A percentile compares a stretch with the other conserved stretches of the same genome.
Evolutionary conservation across 2,888 invertebrate genomes (phyloP).

Genomic region (Lasioglossum morio): DNA sequence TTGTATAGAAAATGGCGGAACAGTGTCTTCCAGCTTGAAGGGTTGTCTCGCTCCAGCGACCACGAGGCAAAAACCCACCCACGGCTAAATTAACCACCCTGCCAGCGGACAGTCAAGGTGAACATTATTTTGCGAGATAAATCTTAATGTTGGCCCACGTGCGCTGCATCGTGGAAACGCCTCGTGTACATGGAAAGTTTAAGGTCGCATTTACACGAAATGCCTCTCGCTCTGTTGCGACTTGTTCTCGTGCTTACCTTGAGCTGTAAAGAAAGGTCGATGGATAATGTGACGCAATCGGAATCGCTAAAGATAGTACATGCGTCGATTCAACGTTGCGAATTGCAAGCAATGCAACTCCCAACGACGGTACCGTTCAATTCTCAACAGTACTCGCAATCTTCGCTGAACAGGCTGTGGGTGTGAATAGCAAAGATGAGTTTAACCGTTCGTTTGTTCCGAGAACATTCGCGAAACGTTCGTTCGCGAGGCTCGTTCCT

Average conservation of each 20-base stretch:
- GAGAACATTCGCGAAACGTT: not conserved
- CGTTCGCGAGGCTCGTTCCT: too few species aligned
- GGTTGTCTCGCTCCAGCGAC: not conserved
- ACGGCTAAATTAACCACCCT: slow-evolving; percentile 20
- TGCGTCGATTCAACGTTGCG: not conserved
- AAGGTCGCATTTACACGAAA: slow-evolving; percentile 70
- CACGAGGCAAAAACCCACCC: not conserved
- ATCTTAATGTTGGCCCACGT: slow-evolving; percentile 53
- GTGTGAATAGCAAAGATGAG: not conserved
- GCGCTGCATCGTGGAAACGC: slow-evolving; percentile 53
- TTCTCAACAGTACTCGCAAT: not conserved
- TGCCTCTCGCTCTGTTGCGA: slow-evolving; percentile 56
- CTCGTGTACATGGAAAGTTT: slow-evolving; percentile 66
- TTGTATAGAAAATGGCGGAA: slow-evolving; percentile 6
- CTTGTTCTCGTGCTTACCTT: slow-evolving; percentile 66
- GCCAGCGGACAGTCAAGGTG: slow-evolving; percentile 27
- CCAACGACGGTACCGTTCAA: not conserved
- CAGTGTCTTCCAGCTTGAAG: not conserved
- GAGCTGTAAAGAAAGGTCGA: slow-evolving; percentile 64
- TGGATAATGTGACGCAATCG: slow-evolving; percentile 65
- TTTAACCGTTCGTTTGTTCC: not conserved
- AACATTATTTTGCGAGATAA: slow-evolving; percentile 22
- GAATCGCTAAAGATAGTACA: slow-evolving; percentile 55
- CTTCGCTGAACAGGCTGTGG: not conserved
- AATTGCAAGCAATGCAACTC: not conserved